A percentile compares a stretch with the other conserved stretches of the same genome.
Conservation (phyloP, 2,888 invertebrate species). For the Serripes groenlandicus region DNA sequence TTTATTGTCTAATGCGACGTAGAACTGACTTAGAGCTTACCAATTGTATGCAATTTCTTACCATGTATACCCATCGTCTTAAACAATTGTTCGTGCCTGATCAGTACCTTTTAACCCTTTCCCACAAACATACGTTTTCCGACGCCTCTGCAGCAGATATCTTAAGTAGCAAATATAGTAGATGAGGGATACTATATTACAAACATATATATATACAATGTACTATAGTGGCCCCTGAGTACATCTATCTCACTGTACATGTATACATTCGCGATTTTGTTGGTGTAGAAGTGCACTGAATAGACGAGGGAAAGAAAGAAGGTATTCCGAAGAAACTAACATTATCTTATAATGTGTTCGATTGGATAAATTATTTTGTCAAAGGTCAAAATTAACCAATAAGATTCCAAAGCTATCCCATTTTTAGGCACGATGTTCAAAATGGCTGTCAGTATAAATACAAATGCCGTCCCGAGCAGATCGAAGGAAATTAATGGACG, state of each 20-base stretch:
- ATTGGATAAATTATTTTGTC: neutral
- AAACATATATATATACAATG: too few species aligned
- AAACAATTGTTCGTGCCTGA: too few species aligned
- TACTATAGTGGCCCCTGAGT: too few species aligned
- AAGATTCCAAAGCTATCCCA: conserved; percentile 68
- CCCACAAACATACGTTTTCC: neutral
- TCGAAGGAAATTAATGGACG: conserved; percentile 69
- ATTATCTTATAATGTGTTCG: neutral
- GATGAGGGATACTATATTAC: too few species aligned
- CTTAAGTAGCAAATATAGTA: neutral
- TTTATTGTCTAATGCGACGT: too few species aligned
- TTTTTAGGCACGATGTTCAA: conserved; percentile 88
- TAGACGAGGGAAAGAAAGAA: too few species aligned
- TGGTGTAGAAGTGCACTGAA: too few species aligned
- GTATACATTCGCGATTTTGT: too few species aligned
- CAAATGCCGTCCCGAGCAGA: conserved; percentile 89
- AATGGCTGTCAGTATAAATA: conserved; percentile 99
- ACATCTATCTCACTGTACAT: too few species aligned
- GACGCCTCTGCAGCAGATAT: neutral
- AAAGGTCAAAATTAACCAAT: conserved; percentile 71
- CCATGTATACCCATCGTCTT: too few species aligned
- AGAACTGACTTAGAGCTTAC: too few species aligned
- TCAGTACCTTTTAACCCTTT: neutral
- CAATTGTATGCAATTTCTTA: too few species aligned
- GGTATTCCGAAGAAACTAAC: neutral